A percentile compares a stretch with the other conserved stretches of the same genome.
Conservation (phyloP, 1,140 invertebrate species). For the Diabrotica undecimpunctata region DNA sequence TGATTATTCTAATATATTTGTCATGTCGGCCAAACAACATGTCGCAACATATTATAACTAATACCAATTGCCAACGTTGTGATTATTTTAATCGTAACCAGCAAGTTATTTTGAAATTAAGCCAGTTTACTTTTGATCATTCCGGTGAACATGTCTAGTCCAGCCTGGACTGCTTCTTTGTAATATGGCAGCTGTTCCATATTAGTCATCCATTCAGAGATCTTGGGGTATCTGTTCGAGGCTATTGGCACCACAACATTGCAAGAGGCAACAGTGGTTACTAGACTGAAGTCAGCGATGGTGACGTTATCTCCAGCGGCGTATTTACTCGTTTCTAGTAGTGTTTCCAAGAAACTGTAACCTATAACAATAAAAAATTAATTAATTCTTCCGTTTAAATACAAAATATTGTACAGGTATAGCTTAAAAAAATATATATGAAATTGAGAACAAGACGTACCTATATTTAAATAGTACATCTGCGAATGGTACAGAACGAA, state of each 20-base stretch:
- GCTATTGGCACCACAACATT: conserved; percentile 42
- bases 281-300: conserved; percentile 51
- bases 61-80: too few species aligned
- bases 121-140: conserved; percentile 18
- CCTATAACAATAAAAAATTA: conserved; percentile 10
- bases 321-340: conserved; percentile 24
- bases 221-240: conserved; percentile 31
- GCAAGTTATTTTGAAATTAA: neutral
- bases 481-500: too few species aligned
- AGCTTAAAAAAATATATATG: too few species aligned
- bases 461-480: too few species aligned
- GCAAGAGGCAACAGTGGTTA: conserved; percentile 36
- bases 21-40: too few species aligned
- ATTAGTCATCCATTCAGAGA: conserved; percentile 32
- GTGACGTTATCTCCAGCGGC: conserved; percentile 48
- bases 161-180: conserved; percentile 25
- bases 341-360: conserved; percentile 27
- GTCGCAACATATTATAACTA: too few species aligned
- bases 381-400: too few species aligned
- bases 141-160: conserved; percentile 24
- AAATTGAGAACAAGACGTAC: too few species aligned
- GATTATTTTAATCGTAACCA: too few species aligned
- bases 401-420: too few species aligned
- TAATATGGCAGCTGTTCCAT: conserved; percentile 34
- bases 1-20: too few species aligned